These are phyloP conservation scores for Hassar affinis DNA, from an alignment of 2,113 vertebrate genomes.

Conservation along the genomic window DNA sequence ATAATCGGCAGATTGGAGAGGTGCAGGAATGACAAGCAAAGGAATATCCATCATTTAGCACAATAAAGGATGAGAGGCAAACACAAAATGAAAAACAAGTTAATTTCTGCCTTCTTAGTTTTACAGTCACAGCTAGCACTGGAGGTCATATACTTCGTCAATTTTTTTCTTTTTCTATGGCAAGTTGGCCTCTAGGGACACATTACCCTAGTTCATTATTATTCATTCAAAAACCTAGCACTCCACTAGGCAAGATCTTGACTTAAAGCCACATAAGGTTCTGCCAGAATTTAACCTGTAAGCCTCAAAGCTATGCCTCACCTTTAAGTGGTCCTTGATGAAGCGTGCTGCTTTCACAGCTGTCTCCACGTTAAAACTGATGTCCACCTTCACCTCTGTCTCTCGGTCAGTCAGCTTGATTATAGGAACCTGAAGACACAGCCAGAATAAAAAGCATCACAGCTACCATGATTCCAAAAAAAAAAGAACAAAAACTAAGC, in stretches of 20 bases:
- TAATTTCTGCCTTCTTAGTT: not conserved
- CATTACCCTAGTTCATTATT: no score
- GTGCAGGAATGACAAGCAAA: no score
- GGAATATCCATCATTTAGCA: not conserved
- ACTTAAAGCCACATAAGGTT: no score
- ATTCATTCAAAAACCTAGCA: no score
- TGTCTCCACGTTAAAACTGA: conserved; percentile 97
- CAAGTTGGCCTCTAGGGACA: no score
- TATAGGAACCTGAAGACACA: conserved; percentile 84
- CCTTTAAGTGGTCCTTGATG: conserved; percentile 95
- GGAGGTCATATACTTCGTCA: no score
- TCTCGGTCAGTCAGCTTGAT: conserved; percentile 97
- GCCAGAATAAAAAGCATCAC: not conserved
- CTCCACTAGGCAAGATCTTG: no score
- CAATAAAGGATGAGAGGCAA: not conserved
- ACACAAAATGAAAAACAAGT: not conserved
- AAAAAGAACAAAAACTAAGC: accelerated
- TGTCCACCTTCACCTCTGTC: conserved; percentile 97
- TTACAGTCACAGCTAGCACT: no score
- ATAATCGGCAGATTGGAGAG: no score
- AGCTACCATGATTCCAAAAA: no score
- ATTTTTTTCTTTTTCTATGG: no score
- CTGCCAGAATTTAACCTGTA: not conserved
- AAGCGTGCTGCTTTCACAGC: conserved; percentile 93
- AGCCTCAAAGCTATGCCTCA: conserved; percentile 48